Base-by-base conservation (phyloP, 1,140 invertebrate species). In the Pollicipes pollicipes region DNA sequence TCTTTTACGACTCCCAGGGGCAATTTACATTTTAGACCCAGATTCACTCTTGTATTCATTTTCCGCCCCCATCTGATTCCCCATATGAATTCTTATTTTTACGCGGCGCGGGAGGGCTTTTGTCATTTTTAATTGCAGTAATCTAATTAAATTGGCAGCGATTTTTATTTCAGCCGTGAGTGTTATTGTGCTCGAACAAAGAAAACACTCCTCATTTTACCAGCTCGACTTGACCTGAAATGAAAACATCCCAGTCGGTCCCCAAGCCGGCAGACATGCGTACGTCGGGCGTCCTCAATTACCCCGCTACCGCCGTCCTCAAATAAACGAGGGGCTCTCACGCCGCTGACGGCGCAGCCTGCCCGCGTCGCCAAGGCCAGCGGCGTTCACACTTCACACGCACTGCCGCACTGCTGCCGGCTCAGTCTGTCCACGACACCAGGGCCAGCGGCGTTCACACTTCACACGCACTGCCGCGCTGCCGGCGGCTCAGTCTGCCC, bases 41-140 rank as follows among this genome's bases (percentile, higher is more conserved):
- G 45, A 58, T 58, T 58, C 45, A 58, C 45, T 58, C 45, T 21
- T 58, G 45, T 58, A 58, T 58, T 58, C 45, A 58, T 58, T 58
- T 58, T 58, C 45, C 21, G 13, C 45, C 45, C 45, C 17, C 8
- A 10, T 24, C 45, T 58, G 45, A 58, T 58, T 58, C 45, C 45
- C 45, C 45, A 58, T 58, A 58, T 58, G 45, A 58, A 58, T 58
- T 58, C 45, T 58, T 58, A 58, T 58, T 58, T 58, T 58, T 58
- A 58, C 45, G 45, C 8, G 24, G 45, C 3, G 45, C 13, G 13
- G 45, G 45, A 10, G 24, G 45, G 45, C 45, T 58, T 58, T n/a
- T 58, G 45, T 21, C 45, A 6, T 3, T 24, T 58, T 58, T 58
- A 58, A 58, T 58, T 58, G 45, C 45, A 58, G 45, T 58, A 21